Conservation (phyloP, 2,888 invertebrate species). For the Melieria omissa region DNA sequence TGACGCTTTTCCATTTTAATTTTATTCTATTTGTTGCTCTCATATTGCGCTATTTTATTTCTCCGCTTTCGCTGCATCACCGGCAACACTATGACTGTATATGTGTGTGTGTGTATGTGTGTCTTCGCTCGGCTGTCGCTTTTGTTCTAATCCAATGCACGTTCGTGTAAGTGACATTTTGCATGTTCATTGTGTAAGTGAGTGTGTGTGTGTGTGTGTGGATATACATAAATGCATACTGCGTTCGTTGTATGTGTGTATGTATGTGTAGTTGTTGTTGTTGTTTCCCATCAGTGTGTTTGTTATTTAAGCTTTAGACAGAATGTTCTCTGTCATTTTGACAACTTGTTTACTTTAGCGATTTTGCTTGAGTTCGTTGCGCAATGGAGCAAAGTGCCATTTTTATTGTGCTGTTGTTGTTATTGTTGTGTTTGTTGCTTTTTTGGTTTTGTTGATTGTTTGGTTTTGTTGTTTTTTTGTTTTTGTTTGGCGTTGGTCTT, state of each 20-base stretch:
- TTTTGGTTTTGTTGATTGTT: too few relatives aligned
- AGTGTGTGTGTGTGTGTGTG: background rate
- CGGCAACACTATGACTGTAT: too few relatives aligned
- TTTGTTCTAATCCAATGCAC: too few relatives aligned
- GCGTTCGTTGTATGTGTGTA: background rate
- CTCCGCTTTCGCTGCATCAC: too few relatives aligned
- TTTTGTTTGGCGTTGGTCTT: too few relatives aligned
- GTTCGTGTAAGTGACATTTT: background rate
- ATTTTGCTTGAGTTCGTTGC: too few relatives aligned
- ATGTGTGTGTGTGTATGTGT: too few relatives aligned
- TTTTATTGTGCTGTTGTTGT: conserved; percentile 8
- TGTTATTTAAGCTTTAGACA: conserved; percentile 22
- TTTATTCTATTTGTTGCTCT: too few relatives aligned
- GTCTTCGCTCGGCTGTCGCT: too few relatives aligned
- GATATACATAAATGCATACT: background rate
- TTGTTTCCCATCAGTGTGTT: conserved; percentile 3
- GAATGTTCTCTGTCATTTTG: conserved; percentile 12
- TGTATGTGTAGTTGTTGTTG: too few relatives aligned
- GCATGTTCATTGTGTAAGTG: background rate
- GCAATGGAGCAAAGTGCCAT: conserved; percentile 5
- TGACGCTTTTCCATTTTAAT: conserved; percentile 5
- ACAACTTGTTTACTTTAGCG: conserved; percentile 11
- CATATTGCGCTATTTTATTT: too few relatives aligned
- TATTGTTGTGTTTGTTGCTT: conserved; percentile 28
- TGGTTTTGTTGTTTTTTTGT: too few relatives aligned